phyloP scores from a whole-genome alignment of 2,113 vertebrate species.

The Bubalus kerabau region DNA sequence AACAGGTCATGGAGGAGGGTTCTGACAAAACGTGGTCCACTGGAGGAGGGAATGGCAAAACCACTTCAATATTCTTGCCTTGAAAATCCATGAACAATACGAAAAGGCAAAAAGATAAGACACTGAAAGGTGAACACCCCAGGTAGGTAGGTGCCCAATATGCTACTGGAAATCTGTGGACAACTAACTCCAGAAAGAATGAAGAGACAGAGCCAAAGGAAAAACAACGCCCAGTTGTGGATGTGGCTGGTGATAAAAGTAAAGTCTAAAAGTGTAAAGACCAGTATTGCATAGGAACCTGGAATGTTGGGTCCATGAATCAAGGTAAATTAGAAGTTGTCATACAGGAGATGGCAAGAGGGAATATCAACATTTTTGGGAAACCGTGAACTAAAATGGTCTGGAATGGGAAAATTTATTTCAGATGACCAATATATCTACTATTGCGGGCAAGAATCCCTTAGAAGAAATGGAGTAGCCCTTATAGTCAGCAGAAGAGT shows the following conservation, averaged over 20 bases:
- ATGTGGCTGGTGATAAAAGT: background rate
- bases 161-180: background rate
- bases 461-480: background rate
- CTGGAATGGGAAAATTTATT: background rate
- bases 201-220: background rate
- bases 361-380: background rate
- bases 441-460: background rate
- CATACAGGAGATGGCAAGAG: background rate
- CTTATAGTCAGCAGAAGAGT: no score
- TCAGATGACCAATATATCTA: background rate
- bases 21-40: background rate
- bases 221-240: background rate
- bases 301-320: background rate
- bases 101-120: background rate
- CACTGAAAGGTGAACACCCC: background rate
- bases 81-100: background rate
- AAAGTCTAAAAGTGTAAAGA: background rate
- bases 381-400: background rate
- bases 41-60: background rate
- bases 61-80: background rate
- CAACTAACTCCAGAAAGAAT: background rate
- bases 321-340: background rate
- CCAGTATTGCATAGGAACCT: background rate
- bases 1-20: background rate
- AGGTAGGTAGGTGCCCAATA: background rate